Evolutionary conservation across 2,113 vertebrate genomes (phyloP), one percentile per base, ranked within the genome.

Genomic region (Ellobius talpinus): DNA sequence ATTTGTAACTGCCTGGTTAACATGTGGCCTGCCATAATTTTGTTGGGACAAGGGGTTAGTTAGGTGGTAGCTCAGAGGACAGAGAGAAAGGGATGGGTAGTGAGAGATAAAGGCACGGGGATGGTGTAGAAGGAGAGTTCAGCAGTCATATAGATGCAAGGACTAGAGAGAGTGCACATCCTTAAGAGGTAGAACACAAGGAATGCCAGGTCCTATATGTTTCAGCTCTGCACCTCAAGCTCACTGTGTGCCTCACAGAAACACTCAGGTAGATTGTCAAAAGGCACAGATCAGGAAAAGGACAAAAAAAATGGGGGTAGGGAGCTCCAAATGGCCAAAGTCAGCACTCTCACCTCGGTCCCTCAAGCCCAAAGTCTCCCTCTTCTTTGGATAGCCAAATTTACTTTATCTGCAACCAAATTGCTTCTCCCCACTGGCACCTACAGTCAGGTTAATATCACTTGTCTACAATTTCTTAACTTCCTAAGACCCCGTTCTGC

Each of bases 261-360:
- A 70, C 21, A 68, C 47, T 21, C 7, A 31, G 61, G 29, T 52
- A 72, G 19, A 31, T 5, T 31, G 5, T 23, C 42, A 47, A 78
- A 10, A 7, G 29, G 6, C 45, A n/a, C 1, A 3, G 82, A 85
- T 31, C 8, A 31, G 14, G 82, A 61, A 39, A 58, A 39, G 39
- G 0, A 29, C 58, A 39, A 58, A 31, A 31, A 31, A 8, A 66
- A 10, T 29, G 29, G 65, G 65, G 31, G 5, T 33, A 33, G 13
- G 77, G 23, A 6, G 8, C 42, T 74, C 61, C 79, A 36, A 9
- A 45, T 36, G 23, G 52, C 63, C 23, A 31, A 65, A 77, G 19
- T 50, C 5, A 21, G 7, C 1, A 33, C 26, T 31, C 0, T 2
- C 39, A 14, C 33, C 6, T 58, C 5, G 16, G 14, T 13, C 17